Conservation (phyloP, 2,888 invertebrate genomes). For the Monochamus alternatus region DNA sequence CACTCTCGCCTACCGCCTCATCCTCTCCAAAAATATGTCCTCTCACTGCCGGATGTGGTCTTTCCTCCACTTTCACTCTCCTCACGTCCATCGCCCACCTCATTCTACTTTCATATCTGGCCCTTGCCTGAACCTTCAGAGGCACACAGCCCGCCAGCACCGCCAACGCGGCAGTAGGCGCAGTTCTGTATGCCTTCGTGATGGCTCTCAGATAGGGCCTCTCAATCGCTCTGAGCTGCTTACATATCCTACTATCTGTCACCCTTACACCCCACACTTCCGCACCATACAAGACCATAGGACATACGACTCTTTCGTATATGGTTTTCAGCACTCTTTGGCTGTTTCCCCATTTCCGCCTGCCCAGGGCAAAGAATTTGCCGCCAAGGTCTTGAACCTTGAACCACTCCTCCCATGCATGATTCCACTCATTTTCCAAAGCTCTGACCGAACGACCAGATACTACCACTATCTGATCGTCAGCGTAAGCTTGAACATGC, state of each 20-base stretch:
- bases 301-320: background rate
- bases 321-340: background rate
- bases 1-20: background rate
- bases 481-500: background rate
- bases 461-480: background rate
- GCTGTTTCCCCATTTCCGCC: background rate
- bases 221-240: background rate
- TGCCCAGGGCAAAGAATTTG: background rate
- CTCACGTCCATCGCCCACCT: background rate
- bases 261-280: background rate
- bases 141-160: constrained; percentile 9
- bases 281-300: background rate
- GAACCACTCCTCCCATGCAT: background rate
- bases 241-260: background rate
- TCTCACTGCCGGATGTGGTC: constrained; percentile 11
- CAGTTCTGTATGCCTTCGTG: background rate
- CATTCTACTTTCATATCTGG: background rate
- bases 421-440: background rate
- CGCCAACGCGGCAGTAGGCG: background rate
- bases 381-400: background rate
- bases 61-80: background rate
- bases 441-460: background rate
- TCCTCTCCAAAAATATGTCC: background rate
- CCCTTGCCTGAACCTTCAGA: background rate
- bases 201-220: background rate